Evolutionary conservation across 1,140 invertebrate genomes (phyloP), one percentile per base, ranked within the genome.

Genomic region (Drosophila willistoni): DNA sequence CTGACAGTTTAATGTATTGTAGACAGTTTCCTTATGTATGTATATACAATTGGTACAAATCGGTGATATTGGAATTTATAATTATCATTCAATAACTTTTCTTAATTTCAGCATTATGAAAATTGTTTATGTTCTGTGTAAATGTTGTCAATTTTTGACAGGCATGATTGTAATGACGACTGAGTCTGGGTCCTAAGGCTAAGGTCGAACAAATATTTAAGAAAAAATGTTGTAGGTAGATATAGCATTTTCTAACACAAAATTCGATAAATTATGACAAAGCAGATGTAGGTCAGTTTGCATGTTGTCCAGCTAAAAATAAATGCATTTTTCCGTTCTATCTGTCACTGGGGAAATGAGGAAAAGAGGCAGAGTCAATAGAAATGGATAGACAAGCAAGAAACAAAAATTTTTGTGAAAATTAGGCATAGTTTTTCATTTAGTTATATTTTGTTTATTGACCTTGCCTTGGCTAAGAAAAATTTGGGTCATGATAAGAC

Each of bases 61-160:
- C 17, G 73, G 70, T 70, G 81, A 69, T 85, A 81, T 85, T 81
- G 82, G 74, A 68, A 85, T 81, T 85, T 86, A 78, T 81, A 86
- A 76, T 85, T 86, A 79, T 82, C 66, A 79, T 86, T 82, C 82
- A 85, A 85, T 86, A 85, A 86, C 82, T 85, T 77, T 71, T 68
- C 39, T 62, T 41, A 71, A 64, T 68, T 60, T 64, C 51, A 22
- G 55, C 64, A 64, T 69, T 76, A 51, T 55, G 69, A 73, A 80
- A 77, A 69, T 54, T 73, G 29, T 83, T 80, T 71, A 42, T 7
- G 51, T 71, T 78, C 61, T 57, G 60, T 78, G 71, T 65, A 81
- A 86, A 76, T 82, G 71, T 73, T 85, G 82, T 85, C 82, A 85
- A 85, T 86, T 22, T 22, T 51, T 51, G 44, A 51, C 44, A 51